These are phyloP conservation scores for Heliconius ethilla DNA, from an alignment of 2,888 invertebrate species.

Conservation along the genomic window DNA sequence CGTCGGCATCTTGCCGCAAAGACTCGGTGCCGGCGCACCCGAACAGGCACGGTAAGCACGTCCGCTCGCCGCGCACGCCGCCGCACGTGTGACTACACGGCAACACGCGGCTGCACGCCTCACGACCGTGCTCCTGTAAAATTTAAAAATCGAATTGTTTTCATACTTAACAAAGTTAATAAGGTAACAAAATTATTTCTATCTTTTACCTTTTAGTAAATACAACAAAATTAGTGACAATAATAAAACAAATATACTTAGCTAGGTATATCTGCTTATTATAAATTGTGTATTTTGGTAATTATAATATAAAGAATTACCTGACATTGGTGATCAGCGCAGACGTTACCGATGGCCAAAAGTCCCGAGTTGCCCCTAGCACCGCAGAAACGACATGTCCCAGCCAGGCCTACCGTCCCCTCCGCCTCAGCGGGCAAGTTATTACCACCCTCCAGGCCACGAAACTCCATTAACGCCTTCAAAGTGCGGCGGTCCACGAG, in stretches of 20 bases:
- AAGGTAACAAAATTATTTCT: neutral
- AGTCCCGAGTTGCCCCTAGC: constrained; percentile 91
- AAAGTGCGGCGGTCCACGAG: constrained; percentile 96
- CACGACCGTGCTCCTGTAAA: constrained; percentile 86
- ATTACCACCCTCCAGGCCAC: constrained; percentile 82
- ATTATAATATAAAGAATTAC: constrained; percentile 60
- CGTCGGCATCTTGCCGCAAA: constrained; percentile 97
- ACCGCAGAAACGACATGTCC: constrained; percentile 95
- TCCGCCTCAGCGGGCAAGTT: constrained; percentile 48
- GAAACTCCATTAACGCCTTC: constrained; percentile 94
- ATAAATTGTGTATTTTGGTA: neutral
- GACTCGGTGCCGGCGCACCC: constrained; percentile 91
- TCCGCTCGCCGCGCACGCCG: constrained; percentile 92
- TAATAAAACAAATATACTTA: no score
- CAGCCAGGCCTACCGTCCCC: constrained; percentile 78
- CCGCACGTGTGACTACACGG: constrained; percentile 96
- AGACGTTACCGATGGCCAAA: constrained; percentile 95
- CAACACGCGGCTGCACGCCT: constrained; percentile 91
- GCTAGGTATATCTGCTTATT: neutral
- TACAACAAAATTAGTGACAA: neutral
- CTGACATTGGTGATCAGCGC: constrained; percentile 96
- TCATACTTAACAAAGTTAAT: neutral
- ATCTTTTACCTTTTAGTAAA: neutral
- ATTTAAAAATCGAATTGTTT: neutral
- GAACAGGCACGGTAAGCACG: constrained; percentile 94